Evolutionary conservation across 2,797 vertebrate genomes (phyloP), one percentile per base, ranked within the genome.

Genomic region (Menidia menidia): DNA sequence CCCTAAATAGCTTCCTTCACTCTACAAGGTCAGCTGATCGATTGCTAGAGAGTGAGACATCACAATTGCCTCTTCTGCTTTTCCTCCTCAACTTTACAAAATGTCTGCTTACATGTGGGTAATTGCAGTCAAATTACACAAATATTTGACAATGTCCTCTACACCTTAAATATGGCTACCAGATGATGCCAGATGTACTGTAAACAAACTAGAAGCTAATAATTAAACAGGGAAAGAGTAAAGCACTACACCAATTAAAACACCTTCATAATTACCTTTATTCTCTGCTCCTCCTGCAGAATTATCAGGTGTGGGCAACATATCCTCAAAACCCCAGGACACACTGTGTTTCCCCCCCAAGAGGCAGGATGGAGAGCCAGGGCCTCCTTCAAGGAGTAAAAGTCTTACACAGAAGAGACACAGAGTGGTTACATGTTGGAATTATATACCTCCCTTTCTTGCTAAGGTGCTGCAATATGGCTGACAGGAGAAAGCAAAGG

Each of bases 291-390:
- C 96, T 77, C 96, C 95, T 65, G 95, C 92, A 77, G 92, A 94
- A 91, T 95, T 97, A 83, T 99, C 97, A 43, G 97, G 97, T 9
- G 97, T 96, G 8, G 97, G 97, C 61, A 99, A 87, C 97, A 99
- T 99, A 88, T 99, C 97, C 92, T 99, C 98, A 88, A 98, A 99
- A 19, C 98, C 98, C 98, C 98, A 99, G 10, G 97, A 99, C 51
- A 99, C 98, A 55, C 96, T 96, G 89, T 99, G 98, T 82, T 99
- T 99, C 39, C 97, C 97, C 64, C 98, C 98, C 0, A 99, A 92
- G 84, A 99, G 94, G 91, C 98, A 99, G 41, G 97, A 99, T 44
- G 97, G 97, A 58, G 97, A 99, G 48, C 98, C 98, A 4, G 97
- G 97, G 7, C 98, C 98, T 71, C 97, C 98, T 92, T 99, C 97